Evolutionary conservation across 2,797 vertebrate species (phyloP).

Genomic region (Enteromius thamalakanensis): DNA sequence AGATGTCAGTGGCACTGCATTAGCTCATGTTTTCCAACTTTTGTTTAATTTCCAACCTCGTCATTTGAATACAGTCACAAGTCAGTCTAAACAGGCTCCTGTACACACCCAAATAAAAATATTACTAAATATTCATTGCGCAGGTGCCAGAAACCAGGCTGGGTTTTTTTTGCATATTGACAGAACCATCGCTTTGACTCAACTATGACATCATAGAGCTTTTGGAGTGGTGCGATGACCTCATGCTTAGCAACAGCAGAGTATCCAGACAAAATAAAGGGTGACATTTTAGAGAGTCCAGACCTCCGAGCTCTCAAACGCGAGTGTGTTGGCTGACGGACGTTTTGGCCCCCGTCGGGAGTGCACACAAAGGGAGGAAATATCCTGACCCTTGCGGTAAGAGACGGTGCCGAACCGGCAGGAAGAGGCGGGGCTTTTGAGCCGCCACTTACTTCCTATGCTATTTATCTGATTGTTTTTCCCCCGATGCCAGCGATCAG

Average conservation of each 20-base stretch:
- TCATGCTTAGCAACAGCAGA: conserved; percentile 59
- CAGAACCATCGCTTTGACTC: neutral
- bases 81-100: neutral
- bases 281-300: conserved; percentile 29
- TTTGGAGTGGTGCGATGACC: conserved; percentile 29
- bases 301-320: conserved; percentile 40
- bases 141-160: neutral
- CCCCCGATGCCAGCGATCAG: conserved; percentile 33
- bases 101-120: neutral
- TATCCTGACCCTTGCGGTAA: conserved; percentile 59
- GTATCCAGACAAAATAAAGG: conserved; percentile 41
- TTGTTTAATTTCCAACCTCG: neutral
- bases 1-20: neutral
- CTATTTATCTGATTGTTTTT: conserved; percentile 75
- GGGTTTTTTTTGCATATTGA: neutral
- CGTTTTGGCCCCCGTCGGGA: conserved; percentile 64
- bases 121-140: neutral
- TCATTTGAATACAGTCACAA: neutral
- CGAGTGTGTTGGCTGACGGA: conserved; percentile 53
- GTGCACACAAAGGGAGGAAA: conserved; percentile 80
- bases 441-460: conserved; percentile 68
- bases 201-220: conserved; percentile 21
- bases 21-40: neutral
- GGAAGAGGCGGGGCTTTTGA: conserved; percentile 76
- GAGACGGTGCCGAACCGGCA: conserved; percentile 66